A percentile compares a stretch with the other conserved stretches of the same genome.
Conservation (phyloP, 1,140 invertebrate species). For the Zaprionus ornatus region DNA sequence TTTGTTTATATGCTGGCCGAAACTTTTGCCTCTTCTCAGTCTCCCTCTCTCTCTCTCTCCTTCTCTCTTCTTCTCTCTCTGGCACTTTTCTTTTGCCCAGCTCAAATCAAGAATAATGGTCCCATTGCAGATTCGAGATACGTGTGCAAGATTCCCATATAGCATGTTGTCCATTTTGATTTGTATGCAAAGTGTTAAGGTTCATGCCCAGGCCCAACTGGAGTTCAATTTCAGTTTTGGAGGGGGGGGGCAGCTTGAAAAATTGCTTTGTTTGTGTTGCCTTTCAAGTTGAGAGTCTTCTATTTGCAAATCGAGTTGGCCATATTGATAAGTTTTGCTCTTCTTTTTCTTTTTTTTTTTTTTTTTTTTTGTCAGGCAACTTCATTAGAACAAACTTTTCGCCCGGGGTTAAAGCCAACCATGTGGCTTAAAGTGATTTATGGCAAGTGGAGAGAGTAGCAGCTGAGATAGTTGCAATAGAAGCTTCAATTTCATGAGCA, state of each 20-base stretch:
- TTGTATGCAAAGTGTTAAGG: conserved; percentile 77
- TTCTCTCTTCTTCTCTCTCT: conserved; percentile 33
- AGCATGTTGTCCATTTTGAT: conserved; percentile 56
- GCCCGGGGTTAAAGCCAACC: conserved; percentile 16
- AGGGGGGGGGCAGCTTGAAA: conserved; percentile 28
- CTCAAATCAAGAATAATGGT: conserved; percentile 77
- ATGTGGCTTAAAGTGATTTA: conserved; percentile 32
- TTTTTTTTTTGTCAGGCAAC: conserved; percentile 57
- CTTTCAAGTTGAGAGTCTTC: conserved; percentile 24
- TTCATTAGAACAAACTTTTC: conserved; percentile 55
- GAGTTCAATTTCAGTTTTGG: conserved; percentile 69
- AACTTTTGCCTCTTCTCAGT: conserved; percentile 43
- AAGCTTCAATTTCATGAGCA: neutral
- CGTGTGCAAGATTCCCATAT: conserved; percentile 41
- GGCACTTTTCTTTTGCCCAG: neutral
- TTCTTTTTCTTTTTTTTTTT: conserved; percentile 40
- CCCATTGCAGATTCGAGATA: conserved; percentile 66
- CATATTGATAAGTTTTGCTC: conserved; percentile 67
- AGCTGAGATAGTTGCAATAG: neutral
- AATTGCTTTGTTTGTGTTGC: conserved; percentile 60
- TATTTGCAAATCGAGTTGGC: conserved; percentile 64
- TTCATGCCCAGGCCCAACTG: conserved; percentile 43
- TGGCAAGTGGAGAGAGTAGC: neutral
- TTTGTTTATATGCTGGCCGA: conserved; percentile 53
- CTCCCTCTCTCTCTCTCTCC: conserved; percentile 27